Evolutionary conservation across 2,797 vertebrate genomes (phyloP).

Genomic region (Helicolenus hilgendorfi): DNA sequence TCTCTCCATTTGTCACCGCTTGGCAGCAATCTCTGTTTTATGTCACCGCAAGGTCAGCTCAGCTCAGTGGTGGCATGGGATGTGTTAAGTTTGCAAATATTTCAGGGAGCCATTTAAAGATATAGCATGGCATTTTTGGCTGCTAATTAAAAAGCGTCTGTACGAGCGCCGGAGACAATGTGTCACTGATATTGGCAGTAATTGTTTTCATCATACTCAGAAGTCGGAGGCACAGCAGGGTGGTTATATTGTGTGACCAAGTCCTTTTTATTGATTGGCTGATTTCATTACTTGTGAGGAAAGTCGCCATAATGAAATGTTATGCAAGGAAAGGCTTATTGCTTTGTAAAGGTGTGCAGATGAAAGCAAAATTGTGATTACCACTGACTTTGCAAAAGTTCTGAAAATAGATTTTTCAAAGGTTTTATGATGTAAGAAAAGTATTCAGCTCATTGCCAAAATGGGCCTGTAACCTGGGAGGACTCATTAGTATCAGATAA

Average conservation of each 20-base stretch:
- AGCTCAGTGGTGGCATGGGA: slow-evolving; percentile 30
- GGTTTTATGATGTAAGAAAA: not conserved
- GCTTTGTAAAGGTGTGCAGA: slow-evolving; percentile 2
- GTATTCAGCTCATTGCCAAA: not conserved
- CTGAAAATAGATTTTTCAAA: not conserved
- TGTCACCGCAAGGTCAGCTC: slow-evolving; percentile 69
- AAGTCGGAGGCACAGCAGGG: slow-evolving; percentile 15
- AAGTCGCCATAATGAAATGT: slow-evolving; percentile 35
- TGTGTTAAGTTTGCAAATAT: slow-evolving; percentile 42
- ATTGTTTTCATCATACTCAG: slow-evolving; percentile 32
- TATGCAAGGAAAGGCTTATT: slow-evolving; percentile 11
- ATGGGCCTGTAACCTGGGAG: not conserved
- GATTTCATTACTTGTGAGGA: slow-evolving; percentile 54
- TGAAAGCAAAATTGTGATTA: not conserved
- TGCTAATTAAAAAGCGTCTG: slow-evolving; percentile 34
- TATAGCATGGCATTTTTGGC: slow-evolving; percentile 7
- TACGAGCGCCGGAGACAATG: not conserved
- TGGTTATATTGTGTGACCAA: slow-evolving; percentile 36
- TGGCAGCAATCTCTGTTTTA: slow-evolving; percentile 64
- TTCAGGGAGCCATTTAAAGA: slow-evolving; percentile 13
- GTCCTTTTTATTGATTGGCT: slow-evolving; percentile 58
- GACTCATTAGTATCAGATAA: not conserved
- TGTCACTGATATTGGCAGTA: slow-evolving; percentile 32
- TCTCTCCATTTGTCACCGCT: slow-evolving; percentile 61
- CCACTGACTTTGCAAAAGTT: not conserved